A percentile compares a stretch with the other conserved stretches of the same genome.
Evolutionary conservation across 2,888 invertebrate genomes (phyloP).

Genomic region (Drosophila paramelanica): DNA sequence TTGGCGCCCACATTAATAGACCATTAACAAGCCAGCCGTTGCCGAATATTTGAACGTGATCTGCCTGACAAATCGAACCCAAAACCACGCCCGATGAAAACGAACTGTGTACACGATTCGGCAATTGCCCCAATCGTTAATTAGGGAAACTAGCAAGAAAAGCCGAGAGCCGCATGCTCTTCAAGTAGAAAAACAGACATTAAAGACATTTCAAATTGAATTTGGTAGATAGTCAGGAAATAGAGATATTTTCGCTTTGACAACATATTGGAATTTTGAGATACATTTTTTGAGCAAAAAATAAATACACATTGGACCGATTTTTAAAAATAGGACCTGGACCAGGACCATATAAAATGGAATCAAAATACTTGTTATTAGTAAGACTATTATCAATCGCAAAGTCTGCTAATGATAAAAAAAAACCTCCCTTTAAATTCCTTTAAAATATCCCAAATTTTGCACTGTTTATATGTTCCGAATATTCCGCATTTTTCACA

Average conservation of each 20-base stretch:
- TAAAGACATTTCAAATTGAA: not conserved
- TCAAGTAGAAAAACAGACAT: not conserved
- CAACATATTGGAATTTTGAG: too few relatives aligned
- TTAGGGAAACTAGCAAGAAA: slow-evolving; percentile 9
- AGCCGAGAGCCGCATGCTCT: slow-evolving; percentile 9
- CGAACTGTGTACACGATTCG: slow-evolving; percentile 4
- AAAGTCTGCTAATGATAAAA: too few relatives aligned
- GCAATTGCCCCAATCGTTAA: slow-evolving; percentile 25
- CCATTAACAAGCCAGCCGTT: slow-evolving; percentile 62
- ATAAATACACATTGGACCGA: too few relatives aligned
- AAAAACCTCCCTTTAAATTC: too few relatives aligned
- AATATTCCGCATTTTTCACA: too few relatives aligned
- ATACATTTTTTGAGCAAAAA: too few relatives aligned
- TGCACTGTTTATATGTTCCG: too few relatives aligned
- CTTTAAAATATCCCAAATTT: too few relatives aligned
- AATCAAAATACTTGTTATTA: too few relatives aligned
- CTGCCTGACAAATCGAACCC: slow-evolving; percentile 26
- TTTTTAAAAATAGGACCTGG: too few relatives aligned
- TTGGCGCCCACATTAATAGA: slow-evolving; percentile 63
- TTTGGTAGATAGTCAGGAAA: not conserved
- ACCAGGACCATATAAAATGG: too few relatives aligned
- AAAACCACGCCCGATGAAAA: slow-evolving; percentile 7
- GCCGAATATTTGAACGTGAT: slow-evolving; percentile 61
- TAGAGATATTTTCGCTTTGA: not conserved
- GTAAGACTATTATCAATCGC: too few relatives aligned